These are phyloP conservation scores for Sturnus vulgaris DNA, from an alignment of 2,113 vertebrate genomes.

Conservation along the genomic window DNA sequence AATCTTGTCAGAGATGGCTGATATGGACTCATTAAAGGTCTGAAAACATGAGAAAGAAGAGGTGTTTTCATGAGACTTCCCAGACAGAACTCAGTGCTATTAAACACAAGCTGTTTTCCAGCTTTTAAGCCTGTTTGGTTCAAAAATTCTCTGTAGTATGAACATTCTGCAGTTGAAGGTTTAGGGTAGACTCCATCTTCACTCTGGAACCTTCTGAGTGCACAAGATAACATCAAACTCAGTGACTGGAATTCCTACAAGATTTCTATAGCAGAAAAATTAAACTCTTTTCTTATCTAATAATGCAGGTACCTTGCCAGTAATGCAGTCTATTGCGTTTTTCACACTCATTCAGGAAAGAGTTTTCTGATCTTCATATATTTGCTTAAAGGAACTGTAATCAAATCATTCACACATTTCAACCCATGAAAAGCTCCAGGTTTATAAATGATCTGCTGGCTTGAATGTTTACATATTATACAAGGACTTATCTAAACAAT, in stretches of 20 bases:
- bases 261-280: background rate
- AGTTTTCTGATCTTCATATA: background rate
- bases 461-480: background rate
- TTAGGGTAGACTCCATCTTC: background rate
- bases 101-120: background rate
- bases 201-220: background rate
- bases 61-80: background rate
- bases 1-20: conserved; percentile 77
- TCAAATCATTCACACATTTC: background rate
- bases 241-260: background rate
- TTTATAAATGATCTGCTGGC: background rate
- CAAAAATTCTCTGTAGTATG: background rate
- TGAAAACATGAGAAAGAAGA: conserved; percentile 55
- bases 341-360: background rate
- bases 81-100: background rate
- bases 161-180: background rate
- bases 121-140: background rate
- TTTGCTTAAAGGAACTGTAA: background rate
- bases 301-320: background rate
- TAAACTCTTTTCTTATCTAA: background rate
- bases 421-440: background rate
- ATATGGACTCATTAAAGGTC: conserved; percentile 80
- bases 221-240: background rate
- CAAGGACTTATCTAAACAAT: background rate
- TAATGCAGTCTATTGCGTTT: background rate